Evolutionary conservation across 37 sponge, comb jelly and placozoan genomes (phyloP).

Genomic region (Chondrilla cf. caribensis): DNA sequence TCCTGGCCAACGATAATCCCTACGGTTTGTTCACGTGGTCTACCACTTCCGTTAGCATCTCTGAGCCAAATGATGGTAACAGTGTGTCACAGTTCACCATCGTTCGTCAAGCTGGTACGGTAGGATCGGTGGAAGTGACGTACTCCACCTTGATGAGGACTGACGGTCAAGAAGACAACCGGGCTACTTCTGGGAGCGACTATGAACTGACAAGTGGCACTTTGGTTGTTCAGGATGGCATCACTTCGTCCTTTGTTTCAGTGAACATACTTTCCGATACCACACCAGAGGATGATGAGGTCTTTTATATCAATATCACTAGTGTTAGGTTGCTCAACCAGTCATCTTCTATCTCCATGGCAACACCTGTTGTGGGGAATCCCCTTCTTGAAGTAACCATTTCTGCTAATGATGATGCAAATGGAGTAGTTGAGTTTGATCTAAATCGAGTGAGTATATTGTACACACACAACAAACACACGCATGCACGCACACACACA

Average conservation of each 20-base stretch:
- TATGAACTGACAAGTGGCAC: conserved; percentile 28
- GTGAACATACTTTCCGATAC: conserved; percentile 49
- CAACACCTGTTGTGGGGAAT: conserved; percentile 41
- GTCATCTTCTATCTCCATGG: conserved; percentile 35
- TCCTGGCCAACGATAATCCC: conserved; percentile 80
- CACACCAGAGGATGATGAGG: conserved; percentile 55
- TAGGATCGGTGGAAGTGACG: conserved; percentile 44
- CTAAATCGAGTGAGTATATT: conserved; percentile 2
- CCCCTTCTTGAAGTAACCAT: conserved; percentile 41
- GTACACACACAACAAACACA: no score
- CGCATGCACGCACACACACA: no score
- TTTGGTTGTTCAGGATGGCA: not conserved
- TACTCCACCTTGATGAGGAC: conserved; percentile 6
- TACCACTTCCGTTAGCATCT: conserved; percentile 19
- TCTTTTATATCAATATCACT: conserved; percentile 67
- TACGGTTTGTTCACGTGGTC: conserved; percentile 73
- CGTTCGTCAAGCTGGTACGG: conserved; percentile 70
- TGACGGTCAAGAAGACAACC: not conserved
- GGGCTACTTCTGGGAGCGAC: conserved; percentile 36
- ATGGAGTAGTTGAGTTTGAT: conserved; percentile 58
- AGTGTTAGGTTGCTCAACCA: conserved; percentile 53
- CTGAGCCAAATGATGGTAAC: conserved; percentile 35
- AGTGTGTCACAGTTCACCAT: conserved; percentile 42
- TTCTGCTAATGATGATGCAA: conserved; percentile 57
- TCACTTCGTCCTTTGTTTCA: conserved; percentile 24